Conservation (phyloP, 2,113 vertebrate species). For the Thalassoma bifasciatum region DNA sequence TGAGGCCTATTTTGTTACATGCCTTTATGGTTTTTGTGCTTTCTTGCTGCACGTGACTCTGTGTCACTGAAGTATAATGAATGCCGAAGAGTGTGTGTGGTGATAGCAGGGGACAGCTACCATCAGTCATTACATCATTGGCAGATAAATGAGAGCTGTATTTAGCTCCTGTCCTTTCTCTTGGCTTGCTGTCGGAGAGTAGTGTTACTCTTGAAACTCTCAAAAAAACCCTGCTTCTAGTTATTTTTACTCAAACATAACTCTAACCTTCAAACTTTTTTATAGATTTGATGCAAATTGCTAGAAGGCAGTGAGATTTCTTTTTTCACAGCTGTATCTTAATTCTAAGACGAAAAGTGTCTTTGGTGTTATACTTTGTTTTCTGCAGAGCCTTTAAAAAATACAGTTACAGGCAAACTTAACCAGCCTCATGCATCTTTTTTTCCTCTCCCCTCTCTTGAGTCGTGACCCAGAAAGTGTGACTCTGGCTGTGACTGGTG, state of each 20-base stretch:
- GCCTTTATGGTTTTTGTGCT: slow-evolving; percentile 9
- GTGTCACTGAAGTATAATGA: slow-evolving; percentile 40
- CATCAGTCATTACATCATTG: slow-evolving; percentile 68
- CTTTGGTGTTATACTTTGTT: slow-evolving; percentile 8
- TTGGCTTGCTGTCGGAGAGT: slow-evolving; percentile 56
- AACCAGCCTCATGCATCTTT: slow-evolving; percentile 5
- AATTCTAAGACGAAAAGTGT: slow-evolving; percentile 12
- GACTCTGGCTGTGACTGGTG: slow-evolving; percentile 27
- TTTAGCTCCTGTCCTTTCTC: slow-evolving; percentile 65
- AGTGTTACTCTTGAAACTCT: slow-evolving; percentile 8
- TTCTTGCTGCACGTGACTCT: slow-evolving; percentile 24
- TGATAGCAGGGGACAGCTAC: slow-evolving; percentile 58
- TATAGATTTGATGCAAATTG: neutral
- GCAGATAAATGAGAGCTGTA: slow-evolving; percentile 71
- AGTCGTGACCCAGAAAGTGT: slow-evolving; percentile 67
- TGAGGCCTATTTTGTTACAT: neutral
- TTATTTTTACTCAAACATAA: neutral
- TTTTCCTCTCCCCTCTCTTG: slow-evolving; percentile 53
- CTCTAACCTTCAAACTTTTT: slow-evolving; percentile 8
- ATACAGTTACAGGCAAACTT: slow-evolving; percentile 11
- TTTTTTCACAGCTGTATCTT: neutral
- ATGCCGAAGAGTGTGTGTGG: slow-evolving; percentile 52
- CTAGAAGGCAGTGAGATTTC: neutral
- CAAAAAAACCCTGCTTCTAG: neutral
- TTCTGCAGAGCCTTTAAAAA: slow-evolving; percentile 9